These are phyloP conservation scores for Drosophila mauritiana DNA, from an alignment of 1,140 invertebrate species.

Conservation along the genomic window DNA sequence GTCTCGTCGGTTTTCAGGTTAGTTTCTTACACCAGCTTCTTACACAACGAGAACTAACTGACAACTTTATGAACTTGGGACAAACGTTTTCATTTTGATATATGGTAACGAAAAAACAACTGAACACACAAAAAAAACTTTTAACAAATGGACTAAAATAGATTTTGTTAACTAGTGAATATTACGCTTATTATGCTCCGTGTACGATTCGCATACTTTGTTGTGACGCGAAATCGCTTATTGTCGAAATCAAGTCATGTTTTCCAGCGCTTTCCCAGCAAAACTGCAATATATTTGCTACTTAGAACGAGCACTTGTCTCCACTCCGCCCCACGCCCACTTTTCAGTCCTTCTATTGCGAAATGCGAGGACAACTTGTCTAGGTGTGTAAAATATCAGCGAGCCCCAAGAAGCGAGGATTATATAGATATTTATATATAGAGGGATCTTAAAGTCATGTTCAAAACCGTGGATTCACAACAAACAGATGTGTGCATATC, in stretches of 20 bases:
- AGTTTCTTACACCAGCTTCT: slow-evolving; percentile 14
- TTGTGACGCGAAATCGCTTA: slow-evolving; percentile 20
- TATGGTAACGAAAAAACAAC: too few species aligned
- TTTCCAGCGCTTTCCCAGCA: slow-evolving; percentile 39
- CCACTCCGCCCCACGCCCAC: neutral
- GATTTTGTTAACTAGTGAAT: slow-evolving; percentile 4
- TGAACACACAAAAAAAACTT: too few species aligned
- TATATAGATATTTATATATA: neutral
- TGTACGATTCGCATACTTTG: neutral
- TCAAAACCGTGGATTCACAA: neutral
- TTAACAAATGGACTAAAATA: slow-evolving; percentile 83
- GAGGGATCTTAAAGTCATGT: neutral
- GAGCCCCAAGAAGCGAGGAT: neutral
- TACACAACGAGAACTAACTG: neutral
- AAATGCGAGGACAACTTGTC: slow-evolving; percentile 15
- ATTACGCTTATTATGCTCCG: neutral
- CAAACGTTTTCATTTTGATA: slow-evolving; percentile 85
- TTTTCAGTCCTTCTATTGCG: neutral
- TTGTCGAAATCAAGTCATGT: slow-evolving; percentile 56
- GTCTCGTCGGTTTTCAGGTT: slow-evolving; percentile 89
- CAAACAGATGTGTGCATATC: too few species aligned
- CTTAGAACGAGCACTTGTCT: slow-evolving; percentile 17
- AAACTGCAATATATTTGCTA: slow-evolving; percentile 56
- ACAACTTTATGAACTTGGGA: neutral
- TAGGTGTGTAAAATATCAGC: slow-evolving; percentile 9